Evolutionary conservation across 2,888 invertebrate species (phyloP).

Genomic region (Trileptium ribeirensis): DNA sequence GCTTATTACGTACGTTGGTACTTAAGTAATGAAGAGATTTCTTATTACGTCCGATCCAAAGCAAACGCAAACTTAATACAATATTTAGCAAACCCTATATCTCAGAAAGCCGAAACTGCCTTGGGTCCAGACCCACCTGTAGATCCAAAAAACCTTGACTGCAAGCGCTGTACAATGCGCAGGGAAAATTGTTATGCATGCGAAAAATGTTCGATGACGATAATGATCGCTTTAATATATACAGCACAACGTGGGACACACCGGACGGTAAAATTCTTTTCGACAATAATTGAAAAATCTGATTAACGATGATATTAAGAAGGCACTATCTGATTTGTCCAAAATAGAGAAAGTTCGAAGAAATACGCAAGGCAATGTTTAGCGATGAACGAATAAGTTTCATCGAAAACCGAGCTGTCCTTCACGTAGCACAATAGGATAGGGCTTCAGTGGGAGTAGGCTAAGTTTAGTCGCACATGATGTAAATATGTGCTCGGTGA

Average conservation of each 20-base stretch:
- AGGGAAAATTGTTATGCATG: not conserved
- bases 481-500: too few species aligned
- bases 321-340: slow-evolving; percentile 73
- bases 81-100: too few species aligned
- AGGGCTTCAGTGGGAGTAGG: too few species aligned
- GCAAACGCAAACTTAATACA: too few species aligned
- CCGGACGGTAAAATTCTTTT: slow-evolving; percentile 84
- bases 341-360: slow-evolving; percentile 69
- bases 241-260: slow-evolving; percentile 64
- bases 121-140: too few species aligned
- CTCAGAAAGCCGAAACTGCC: too few species aligned
- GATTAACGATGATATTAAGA: slow-evolving; percentile 68
- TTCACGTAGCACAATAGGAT: slow-evolving; percentile 87
- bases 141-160: too few species aligned
- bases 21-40: too few species aligned
- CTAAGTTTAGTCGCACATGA: too few species aligned
- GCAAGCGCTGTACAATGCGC: not conserved
- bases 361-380: slow-evolving; percentile 83
- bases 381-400: slow-evolving; percentile 89
- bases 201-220: not conserved
- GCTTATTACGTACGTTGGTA: too few species aligned
- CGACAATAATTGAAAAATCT: slow-evolving; percentile 96
- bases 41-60: too few species aligned
- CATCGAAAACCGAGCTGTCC: slow-evolving; percentile 88
- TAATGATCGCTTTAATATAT: not conserved